phyloP scores from a whole-genome alignment of 2,113 vertebrate species.

The Malurus melanocephalus region DNA sequence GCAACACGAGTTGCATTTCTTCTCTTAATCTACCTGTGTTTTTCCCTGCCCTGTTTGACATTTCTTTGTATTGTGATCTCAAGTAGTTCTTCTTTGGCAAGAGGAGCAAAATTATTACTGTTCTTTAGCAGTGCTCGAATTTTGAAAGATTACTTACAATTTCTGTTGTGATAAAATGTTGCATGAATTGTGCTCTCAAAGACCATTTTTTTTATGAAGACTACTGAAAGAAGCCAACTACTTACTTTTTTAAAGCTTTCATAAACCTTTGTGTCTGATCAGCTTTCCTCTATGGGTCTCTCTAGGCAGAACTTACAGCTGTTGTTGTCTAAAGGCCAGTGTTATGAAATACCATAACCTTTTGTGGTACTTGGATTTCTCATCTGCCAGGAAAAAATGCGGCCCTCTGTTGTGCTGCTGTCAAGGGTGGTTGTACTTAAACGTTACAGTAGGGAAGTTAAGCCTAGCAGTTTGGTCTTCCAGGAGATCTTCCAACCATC shows the following conservation, averaged over 20 bases:
- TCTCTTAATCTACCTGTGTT: neutral
- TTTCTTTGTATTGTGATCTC: neutral
- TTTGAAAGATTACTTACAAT: neutral
- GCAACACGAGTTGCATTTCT: neutral
- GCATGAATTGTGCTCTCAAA: neutral
- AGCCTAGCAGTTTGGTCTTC: neutral
- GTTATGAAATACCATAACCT: conserved; percentile 10
- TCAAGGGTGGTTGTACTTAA: neutral
- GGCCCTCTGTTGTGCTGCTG: neutral
- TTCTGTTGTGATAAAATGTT: neutral
- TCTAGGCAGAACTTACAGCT: neutral
- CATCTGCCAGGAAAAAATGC: neutral
- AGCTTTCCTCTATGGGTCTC: neutral
- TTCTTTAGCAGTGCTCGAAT: neutral
- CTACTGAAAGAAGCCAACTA: neutral
- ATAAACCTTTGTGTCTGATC: neutral
- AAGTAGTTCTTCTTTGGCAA: neutral
- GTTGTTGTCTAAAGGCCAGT: neutral
- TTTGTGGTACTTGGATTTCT: neutral
- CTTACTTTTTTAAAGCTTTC: neutral
- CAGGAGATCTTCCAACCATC: neutral
- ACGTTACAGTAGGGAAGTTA: neutral
- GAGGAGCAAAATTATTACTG: neutral
- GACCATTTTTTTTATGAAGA: neutral
- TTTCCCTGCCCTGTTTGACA: neutral